Conservation (phyloP, 2,888 invertebrate species). For the Girardia tigrina region DNA sequence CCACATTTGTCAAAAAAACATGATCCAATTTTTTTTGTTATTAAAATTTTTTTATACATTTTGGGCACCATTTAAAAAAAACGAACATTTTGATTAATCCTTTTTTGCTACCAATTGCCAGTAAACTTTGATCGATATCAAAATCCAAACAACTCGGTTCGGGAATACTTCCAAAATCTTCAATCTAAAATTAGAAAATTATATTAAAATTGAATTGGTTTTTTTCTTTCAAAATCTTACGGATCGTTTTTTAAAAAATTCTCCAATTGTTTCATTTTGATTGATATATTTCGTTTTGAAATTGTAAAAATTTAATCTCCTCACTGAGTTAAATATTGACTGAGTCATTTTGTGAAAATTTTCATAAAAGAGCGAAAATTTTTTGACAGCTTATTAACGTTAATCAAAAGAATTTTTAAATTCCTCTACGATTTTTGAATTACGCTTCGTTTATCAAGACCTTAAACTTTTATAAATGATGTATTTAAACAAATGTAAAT, state of each 20-base stretch:
- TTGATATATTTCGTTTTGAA: constrained; percentile 1
- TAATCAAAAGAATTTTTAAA: not conserved
- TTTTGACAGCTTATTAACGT: not conserved
- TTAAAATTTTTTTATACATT: too few relatives aligned
- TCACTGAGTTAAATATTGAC: not conserved
- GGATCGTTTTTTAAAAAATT: not conserved
- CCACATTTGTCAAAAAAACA: too few relatives aligned
- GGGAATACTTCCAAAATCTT: constrained; percentile 13
- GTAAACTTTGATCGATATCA: not conserved
- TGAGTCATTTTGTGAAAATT: not conserved
- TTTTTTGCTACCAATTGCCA: constrained; percentile 11
- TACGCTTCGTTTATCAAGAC: constrained; percentile 9
- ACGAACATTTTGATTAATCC: constrained; percentile 20
- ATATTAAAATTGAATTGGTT: not conserved
- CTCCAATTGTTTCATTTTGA: constrained; percentile 8
- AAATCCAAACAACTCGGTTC: constrained; percentile 16
- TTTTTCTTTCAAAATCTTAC: not conserved
- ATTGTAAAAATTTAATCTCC: constrained; percentile 9
- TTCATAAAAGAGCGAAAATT: not conserved
- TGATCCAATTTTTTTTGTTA: too few relatives aligned
- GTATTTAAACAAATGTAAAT: not conserved
- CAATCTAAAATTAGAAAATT: not conserved
- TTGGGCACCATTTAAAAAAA: too few relatives aligned
- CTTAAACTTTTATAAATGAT: not conserved
- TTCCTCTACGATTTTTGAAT: not conserved